Base-by-base conservation (phyloP, 2,888 invertebrate genomes). In the Tenthredo mesomela region DNA sequence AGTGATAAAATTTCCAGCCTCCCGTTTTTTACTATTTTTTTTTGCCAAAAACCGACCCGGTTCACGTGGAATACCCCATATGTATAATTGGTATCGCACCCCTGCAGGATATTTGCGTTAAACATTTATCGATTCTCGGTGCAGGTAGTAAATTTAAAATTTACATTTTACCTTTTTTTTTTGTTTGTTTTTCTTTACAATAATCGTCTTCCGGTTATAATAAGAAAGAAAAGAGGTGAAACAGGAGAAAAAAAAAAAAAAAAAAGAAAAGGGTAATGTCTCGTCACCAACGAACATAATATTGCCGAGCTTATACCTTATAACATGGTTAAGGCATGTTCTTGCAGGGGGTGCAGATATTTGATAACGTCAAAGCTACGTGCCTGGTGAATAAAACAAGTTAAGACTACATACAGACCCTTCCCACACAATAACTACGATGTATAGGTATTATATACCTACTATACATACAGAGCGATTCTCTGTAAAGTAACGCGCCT, bases 301-400 rank as follows among this genome's bases (percentile, higher is more conserved):
- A n/a, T 21, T 25, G 3, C 61, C 7, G 21, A 25, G 10, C 61
- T 61, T 67, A 15, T 25, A 25, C 12, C 25, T 18, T 18, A 1
- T 25, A 67, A 33, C 18, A 33, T 12, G 29, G 33, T 67, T 33
- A 67, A 18, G 67, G 73, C 40, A 3, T 2, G n/a, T n/a, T 21
- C 73, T 70, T 25, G n/a, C n/a, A n/a, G 43, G 43, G 73, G 40
- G 43, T 43, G 73, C 25, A 21, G 73, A 73, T 43, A 73, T 73
- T 73, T 25, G 73, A 73, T 73, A 73, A 73, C 29, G 40, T 73
- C 40, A 7, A 43, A 73, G 12, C 21, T 43, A 43, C 73, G 73
- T 73, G 73, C n/a, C 73, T 73, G 10, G 43, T 43, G 73, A 73
- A 73, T 73, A 73, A 73, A 40, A 43, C 10, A 43, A 61, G 61